These are phyloP conservation scores for Bufo gargarizans DNA, from an alignment of 2,113 vertebrate genomes.

Conservation along the genomic window DNA sequence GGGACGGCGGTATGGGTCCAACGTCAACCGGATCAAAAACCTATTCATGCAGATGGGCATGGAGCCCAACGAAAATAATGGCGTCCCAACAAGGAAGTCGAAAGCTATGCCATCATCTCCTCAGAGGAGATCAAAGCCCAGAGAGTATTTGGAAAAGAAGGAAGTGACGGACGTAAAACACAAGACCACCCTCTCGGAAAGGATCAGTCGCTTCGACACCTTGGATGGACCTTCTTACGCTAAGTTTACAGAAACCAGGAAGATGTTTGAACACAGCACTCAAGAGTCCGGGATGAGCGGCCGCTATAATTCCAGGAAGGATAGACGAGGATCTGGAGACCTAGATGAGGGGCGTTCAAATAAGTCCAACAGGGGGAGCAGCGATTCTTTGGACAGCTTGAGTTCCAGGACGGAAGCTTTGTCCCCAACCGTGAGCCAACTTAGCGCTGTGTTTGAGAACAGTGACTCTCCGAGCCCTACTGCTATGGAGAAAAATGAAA, in stretches of 20 bases:
- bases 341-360: slow-evolving; percentile 85
- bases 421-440: slow-evolving; percentile 94
- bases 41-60: slow-evolving; percentile 98
- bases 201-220: slow-evolving; percentile 80
- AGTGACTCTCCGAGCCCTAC: slow-evolving; percentile 74
- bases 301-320: slow-evolving; percentile 83
- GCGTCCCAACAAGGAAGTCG: slow-evolving; percentile 70
- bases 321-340: slow-evolving; percentile 82
- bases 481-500: slow-evolving; percentile 69
- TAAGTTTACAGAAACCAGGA: slow-evolving; percentile 94
- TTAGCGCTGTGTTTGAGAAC: slow-evolving; percentile 94
- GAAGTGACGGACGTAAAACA: slow-evolving; percentile 86
- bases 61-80: slow-evolving; percentile 75
- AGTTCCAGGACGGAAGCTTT: slow-evolving; percentile 92
- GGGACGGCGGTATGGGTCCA: slow-evolving; percentile 92
- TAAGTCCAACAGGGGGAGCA: slow-evolving; percentile 91
- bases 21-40: slow-evolving; percentile 98
- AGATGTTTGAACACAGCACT: slow-evolving; percentile 89
- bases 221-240: slow-evolving; percentile 80
- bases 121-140: slow-evolving; percentile 84
- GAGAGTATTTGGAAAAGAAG: slow-evolving; percentile 86
- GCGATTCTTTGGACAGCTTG: slow-evolving; percentile 92
- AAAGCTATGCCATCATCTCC: slow-evolving; percentile 79
- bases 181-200: slow-evolving; percentile 83
- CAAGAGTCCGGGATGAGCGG: slow-evolving; percentile 81